Percentiles rank a stretch among this genome's conserved stretches.
These are phyloP conservation scores for Pontoporia blainvillei DNA, from an alignment of 2,113 vertebrate genomes.

Conservation along the genomic window DNA sequence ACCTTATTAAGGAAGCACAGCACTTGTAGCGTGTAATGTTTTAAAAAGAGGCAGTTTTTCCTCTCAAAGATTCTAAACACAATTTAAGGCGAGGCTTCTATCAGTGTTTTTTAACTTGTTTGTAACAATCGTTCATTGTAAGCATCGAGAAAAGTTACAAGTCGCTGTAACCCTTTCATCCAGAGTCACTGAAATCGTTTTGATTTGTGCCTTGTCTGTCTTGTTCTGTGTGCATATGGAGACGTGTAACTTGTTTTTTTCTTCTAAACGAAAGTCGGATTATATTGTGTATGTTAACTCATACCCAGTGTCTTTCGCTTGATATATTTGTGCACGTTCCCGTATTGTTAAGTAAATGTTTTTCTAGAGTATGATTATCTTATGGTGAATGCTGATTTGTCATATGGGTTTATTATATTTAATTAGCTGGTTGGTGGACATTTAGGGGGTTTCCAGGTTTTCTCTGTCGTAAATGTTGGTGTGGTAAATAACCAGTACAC, in stretches of 20 bases:
- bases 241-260: rapidly evolving
- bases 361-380: rapidly evolving
- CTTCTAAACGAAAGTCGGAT: neutral
- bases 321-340: rapidly evolving
- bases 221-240: rapidly evolving
- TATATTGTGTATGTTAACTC: rapidly evolving
- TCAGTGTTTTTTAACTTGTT: neutral
- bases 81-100: neutral
- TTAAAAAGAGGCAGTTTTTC: neutral
- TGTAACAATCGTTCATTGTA: neutral
- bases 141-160: neutral
- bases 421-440: neutral
- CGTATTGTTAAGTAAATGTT: rapidly evolving
- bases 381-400: rapidly evolving
- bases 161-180: rapidly evolving
- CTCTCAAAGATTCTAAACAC: too few species aligned
- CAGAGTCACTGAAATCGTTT: neutral
- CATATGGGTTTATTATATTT: neutral
- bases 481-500: too few species aligned
- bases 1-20: rapidly evolving
- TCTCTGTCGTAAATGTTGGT: too few species aligned
- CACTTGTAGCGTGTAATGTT: rapidly evolving
- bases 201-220: rapidly evolving
- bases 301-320: rapidly evolving
- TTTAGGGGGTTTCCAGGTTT: constrained; percentile 27